Conservation (phyloP, 2,113 vertebrate genomes). For the Etia nguti region DNA sequence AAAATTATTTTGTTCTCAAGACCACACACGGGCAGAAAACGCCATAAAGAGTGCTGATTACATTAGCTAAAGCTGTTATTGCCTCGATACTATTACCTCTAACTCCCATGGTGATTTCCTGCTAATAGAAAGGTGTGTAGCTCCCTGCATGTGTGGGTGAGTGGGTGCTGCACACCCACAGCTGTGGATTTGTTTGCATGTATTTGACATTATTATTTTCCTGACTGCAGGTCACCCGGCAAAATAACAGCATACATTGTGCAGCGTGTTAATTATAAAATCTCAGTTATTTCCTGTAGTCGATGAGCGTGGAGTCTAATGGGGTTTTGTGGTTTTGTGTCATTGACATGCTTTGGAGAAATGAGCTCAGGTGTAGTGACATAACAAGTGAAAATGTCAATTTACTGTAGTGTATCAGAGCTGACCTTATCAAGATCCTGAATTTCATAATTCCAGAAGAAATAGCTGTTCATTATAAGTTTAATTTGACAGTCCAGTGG, state of each 20-base stretch:
- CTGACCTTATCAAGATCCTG: constrained; percentile 43
- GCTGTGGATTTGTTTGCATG: not conserved
- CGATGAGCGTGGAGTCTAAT: not conserved
- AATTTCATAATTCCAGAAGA: constrained; percentile 40
- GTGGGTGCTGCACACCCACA: not conserved
- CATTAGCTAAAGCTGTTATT: constrained; percentile 41
- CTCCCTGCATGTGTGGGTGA: not conserved
- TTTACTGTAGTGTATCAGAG: constrained; percentile 12
- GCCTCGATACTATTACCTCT: not conserved
- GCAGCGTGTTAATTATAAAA: constrained; percentile 18
- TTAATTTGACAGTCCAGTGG: constrained; percentile 68
- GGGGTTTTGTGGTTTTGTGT: not conserved
- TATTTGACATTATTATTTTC: not conserved
- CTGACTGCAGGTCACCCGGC: not conserved
- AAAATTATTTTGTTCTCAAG: constrained; percentile 1
- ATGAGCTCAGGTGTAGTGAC: constrained; percentile 12
- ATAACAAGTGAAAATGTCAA: constrained; percentile 31
- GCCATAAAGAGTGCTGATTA: constrained; percentile 15
- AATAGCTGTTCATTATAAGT: constrained; percentile 53
- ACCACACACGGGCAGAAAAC: not conserved
- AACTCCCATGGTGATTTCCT: constrained; percentile 10
- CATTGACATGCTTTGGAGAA: constrained; percentile 1
- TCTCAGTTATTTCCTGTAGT: not conserved
- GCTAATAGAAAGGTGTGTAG: constrained; percentile 14
- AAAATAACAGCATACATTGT: not conserved